phyloP scores from a whole-genome alignment of 1,140 invertebrate genomes.

The Plectrocnemia conspersa region DNA sequence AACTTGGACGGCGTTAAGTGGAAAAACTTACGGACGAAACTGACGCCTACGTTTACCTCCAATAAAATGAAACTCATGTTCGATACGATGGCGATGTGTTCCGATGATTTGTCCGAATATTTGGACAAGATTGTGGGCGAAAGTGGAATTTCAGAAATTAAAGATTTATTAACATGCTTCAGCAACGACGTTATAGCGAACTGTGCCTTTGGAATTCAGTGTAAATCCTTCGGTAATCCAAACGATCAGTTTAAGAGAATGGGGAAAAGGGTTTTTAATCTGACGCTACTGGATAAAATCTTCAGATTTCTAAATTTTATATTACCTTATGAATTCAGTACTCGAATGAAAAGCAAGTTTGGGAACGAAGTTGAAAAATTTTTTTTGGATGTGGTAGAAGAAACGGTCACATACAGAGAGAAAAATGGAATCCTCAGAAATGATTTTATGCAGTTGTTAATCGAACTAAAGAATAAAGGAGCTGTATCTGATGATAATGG shows the following conservation, averaged over 20 bases:
- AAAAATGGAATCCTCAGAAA: constrained; percentile 47
- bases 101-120: constrained; percentile 11
- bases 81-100: constrained; percentile 19
- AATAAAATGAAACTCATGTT: constrained; percentile 52
- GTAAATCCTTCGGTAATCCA: constrained; percentile 47
- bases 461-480: constrained; percentile 50
- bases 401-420: constrained; percentile 47
- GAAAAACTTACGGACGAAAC: constrained; percentile 48
- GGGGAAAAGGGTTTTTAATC: constrained; percentile 38
- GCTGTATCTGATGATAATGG: constrained; percentile 38
- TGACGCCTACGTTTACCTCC: constrained; percentile 54
- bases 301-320: constrained; percentile 2
- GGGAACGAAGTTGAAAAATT: constrained; percentile 44
- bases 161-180: constrained; percentile 53
- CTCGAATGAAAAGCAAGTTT: constrained; percentile 25
- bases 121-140: too few relatives aligned
- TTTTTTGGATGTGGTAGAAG: constrained; percentile 44
- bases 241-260: constrained; percentile 49
- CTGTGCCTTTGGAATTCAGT: constrained; percentile 55
- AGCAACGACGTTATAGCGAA: constrained; percentile 55
- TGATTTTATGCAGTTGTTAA: constrained; percentile 55
- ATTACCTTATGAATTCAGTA: neutral
- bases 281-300: neutral
- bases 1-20: constrained; percentile 50
- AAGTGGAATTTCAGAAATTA: too few relatives aligned